Base-by-base conservation (phyloP, 1,140 invertebrate species). In the Drosophila pseudoananassae region DNA sequence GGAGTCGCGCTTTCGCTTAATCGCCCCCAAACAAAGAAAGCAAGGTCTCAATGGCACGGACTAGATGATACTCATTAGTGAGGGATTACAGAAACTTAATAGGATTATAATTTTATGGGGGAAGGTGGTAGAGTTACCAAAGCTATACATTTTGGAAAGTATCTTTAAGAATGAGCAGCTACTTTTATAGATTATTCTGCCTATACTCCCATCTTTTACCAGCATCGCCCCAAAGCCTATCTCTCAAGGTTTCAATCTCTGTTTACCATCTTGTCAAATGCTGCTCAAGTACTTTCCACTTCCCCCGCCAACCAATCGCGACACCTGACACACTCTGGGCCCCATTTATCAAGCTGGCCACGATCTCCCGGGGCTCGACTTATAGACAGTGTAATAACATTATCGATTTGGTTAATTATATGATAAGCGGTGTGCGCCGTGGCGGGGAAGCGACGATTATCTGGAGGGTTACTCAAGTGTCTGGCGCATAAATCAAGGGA, bases 351-450 rank as follows among this genome's bases (percentile, higher is more conserved):
- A 63, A 17, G 23, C 15, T 0, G 36, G 55, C 31, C 23, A 20
- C 58, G 65, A 77, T 71, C 65, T 20, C 12, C 20, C 43, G n/a
- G 50, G 56, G 57, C 73, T 54, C 63, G 75, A 74, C 74, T 83
- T 76, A 72, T 84, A 59, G 80, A 76, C 66, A 84, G 58, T 68
- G 80, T 76, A 84, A 84, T 85, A 80, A 59, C 81, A 70, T 63
- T 65, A 54, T 74, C 52, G 72, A 65, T 79, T 78, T 70, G 59
- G 60, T 80, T 65, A 85, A 81, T 77, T 80, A 58, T 68, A 63
- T 85, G 77, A 85, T 85, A 75, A 75, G 77, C 73, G 52, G 66
- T 40, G 53, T 49, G 75, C 61, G 31, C 43, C 51, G 7, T 33
- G 59, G 63, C 46, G 59, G 63, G 58, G 46, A 64, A 66, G 25